Evolutionary conservation across 2,113 vertebrate species (phyloP), one percentile per base, ranked within the genome.

Genomic region (Corythaixoides concolor): DNA sequence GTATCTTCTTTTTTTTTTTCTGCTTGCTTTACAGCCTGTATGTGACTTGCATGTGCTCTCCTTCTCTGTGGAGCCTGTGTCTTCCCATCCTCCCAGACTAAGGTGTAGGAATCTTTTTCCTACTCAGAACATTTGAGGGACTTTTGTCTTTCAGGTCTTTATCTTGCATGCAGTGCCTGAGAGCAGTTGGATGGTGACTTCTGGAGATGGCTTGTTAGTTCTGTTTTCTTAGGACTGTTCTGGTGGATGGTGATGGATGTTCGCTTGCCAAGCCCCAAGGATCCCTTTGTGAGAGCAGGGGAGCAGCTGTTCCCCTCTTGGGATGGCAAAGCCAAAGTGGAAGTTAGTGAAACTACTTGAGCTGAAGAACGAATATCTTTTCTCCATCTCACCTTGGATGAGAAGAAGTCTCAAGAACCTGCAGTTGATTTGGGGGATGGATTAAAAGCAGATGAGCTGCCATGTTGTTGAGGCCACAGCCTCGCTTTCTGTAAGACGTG

Each of bases 401-500:
- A 45, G 27, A 62, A 22, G 47, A 75, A 41, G 20, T 39, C 43
- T 68, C 49, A 39, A 62, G 62, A 52, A 10, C 26, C 33, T 45
- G 55, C 35, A 45, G 23, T 27, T 66, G 37, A 12, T 39, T 26
- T 58, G 68, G 49, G 27, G 9, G 9, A 2, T 43, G 41, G 37
- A 53, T 68, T 47, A 47, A 83, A 45, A 47, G 53, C 11, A 23
- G 16, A 3, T 69, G 55, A 16, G 28, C 55, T 69, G 27, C 62
- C 12, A 2, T 2, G n/a, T 49, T 23, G 56, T 63, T n/a, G 39
- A 8, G 60, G 37, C 75, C 21, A 1, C 8, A 15, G 43, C 43
- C 35, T 63, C 4, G 3, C 28, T 64, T 64, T 39, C 33, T 37
- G 0, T 11, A 12, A 27, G 28, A 33, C 6, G 0, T 1, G 9